Conservation (phyloP, 2,113 vertebrate genomes). For the Copsychus sechellarum region DNA sequence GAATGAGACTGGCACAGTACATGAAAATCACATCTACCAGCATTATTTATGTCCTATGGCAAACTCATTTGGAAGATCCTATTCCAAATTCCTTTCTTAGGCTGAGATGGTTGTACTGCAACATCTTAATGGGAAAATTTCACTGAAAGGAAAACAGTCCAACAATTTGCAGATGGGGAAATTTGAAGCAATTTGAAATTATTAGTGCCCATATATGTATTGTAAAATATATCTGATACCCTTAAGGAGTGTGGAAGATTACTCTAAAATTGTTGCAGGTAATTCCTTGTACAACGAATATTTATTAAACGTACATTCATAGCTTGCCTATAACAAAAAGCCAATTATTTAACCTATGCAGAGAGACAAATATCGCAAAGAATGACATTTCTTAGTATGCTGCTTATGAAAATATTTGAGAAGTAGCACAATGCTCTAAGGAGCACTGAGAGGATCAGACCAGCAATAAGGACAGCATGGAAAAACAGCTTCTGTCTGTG, state of each 20-base stretch:
- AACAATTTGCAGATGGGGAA: not conserved
- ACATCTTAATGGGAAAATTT: not conserved
- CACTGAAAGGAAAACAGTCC: not conserved
- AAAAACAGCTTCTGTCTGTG: not conserved
- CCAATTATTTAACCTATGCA: not conserved
- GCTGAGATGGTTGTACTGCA: not conserved
- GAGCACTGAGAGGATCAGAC: not conserved
- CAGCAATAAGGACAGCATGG: not conserved
- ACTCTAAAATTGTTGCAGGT: not conserved
- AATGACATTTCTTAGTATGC: not conserved
- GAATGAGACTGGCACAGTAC: not conserved
- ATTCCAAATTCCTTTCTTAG: not conserved
- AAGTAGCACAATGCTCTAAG: too few relatives aligned
- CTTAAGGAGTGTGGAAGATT: not conserved
- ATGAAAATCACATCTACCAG: not conserved
- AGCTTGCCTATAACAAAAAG: not conserved
- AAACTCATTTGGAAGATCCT: not conserved
- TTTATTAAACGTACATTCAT: not conserved
- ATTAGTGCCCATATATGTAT: not conserved
- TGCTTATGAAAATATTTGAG: not conserved
- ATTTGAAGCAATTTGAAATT: not conserved
- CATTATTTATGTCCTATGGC: not conserved
- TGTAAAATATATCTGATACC: not conserved
- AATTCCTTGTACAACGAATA: not conserved
- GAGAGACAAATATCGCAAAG: not conserved